Percentiles rank a stretch among this genome's conserved stretches.
Conservation (phyloP, 2,888 invertebrate species). For the Synanthedon andrenaeformis region DNA sequence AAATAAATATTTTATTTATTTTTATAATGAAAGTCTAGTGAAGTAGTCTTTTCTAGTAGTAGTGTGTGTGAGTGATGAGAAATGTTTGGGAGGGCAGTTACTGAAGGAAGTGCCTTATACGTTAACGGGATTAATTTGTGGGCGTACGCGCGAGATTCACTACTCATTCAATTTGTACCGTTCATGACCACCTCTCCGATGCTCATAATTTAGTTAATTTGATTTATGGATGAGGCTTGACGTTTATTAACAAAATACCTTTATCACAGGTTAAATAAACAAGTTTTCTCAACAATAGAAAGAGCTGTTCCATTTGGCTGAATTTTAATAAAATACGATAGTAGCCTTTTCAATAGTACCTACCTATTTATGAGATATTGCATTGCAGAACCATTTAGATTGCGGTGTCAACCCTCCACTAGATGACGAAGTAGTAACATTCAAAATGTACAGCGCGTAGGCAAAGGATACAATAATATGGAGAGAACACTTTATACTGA, state of each 20-base stretch:
- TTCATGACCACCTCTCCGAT: conserved; percentile 15
- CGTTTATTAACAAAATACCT: too few relatives aligned
- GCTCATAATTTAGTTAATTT: conserved; percentile 4
- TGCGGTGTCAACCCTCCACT: conserved; percentile 36
- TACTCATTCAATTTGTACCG: conserved; percentile 19
- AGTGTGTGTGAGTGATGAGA: conserved; percentile 14
- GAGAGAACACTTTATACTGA: conserved; percentile 11
- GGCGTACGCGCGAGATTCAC: conserved; percentile 32
- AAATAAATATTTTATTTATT: too few relatives aligned
- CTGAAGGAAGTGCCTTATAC: conserved; percentile 37
- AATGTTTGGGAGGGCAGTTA: conserved; percentile 19
- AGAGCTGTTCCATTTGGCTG: too few relatives aligned
- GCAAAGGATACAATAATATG: conserved; percentile 12
- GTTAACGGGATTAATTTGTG: conserved; percentile 61
- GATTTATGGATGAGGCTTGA: neutral
- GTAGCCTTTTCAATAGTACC: too few relatives aligned
- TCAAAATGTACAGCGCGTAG: conserved; percentile 33
- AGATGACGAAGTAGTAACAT: conserved; percentile 34
- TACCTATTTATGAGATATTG: neutral
- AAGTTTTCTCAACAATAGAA: too few relatives aligned
- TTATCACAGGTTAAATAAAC: too few relatives aligned
- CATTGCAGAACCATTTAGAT: conserved; percentile 22
- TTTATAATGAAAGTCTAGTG: neutral
- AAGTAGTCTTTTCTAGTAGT: neutral
- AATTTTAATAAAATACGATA: too few relatives aligned